Percentiles rank a stretch among this genome's conserved stretches.
Conservation (phyloP, 2,888 invertebrate genomes). For the Endomychus coccineus region DNA sequence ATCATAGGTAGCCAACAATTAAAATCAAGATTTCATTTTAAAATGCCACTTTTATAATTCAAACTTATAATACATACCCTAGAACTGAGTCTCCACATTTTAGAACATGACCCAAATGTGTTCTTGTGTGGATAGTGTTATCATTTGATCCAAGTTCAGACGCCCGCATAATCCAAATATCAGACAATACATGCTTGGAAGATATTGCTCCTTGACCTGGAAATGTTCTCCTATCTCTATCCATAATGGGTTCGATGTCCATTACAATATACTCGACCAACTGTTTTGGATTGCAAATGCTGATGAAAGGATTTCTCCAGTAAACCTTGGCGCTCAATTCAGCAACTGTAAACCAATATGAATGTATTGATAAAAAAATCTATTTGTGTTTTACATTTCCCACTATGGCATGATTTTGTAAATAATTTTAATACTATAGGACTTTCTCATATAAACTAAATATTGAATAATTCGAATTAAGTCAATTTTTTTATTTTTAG, state of each 20-base stretch:
- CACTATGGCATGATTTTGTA: too few species aligned
- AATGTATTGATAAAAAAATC: too few species aligned
- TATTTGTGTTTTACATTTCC: too few species aligned
- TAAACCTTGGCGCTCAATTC: constrained; percentile 73
- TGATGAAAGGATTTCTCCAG: constrained; percentile 81
- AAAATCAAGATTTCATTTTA: neutral
- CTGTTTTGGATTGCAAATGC: constrained; percentile 86
- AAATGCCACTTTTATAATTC: constrained; percentile 7
- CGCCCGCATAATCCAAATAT: constrained; percentile 88
- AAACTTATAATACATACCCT: too few species aligned
- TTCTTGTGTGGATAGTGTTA: constrained; percentile 75
- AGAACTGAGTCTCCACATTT: constrained; percentile 88
- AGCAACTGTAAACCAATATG: too few species aligned
- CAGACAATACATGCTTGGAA: constrained; percentile 79
- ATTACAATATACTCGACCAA: constrained; percentile 88
- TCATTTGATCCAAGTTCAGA: constrained; percentile 78
- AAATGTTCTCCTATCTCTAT: constrained; percentile 67
- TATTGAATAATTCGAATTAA: too few species aligned
- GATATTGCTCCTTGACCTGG: constrained; percentile 87
- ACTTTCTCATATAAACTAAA: too few species aligned
- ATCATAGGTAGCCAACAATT: constrained; percentile 1
- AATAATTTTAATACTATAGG: too few species aligned
- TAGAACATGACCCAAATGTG: constrained; percentile 90
- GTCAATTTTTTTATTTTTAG: too few species aligned
- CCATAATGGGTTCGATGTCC: constrained; percentile 77